These are phyloP conservation scores for Girardinus metallicus DNA, from an alignment of 2,797 vertebrate genomes.

Conservation along the genomic window DNA sequence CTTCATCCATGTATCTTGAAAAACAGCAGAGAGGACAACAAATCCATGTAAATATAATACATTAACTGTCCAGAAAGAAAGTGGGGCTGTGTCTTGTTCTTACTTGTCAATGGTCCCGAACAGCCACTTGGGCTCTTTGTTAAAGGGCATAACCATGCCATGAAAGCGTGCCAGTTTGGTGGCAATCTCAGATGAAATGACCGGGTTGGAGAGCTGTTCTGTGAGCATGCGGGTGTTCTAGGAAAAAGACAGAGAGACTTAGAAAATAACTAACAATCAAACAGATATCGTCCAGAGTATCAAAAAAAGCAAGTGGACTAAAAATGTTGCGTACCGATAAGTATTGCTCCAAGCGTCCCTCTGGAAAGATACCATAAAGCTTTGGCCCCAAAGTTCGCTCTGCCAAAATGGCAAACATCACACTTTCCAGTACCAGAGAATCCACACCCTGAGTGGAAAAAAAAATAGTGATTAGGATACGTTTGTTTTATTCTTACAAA, in stretches of 20 bases:
- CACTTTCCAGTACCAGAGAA: conserved; percentile 92
- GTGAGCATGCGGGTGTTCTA: conserved; percentile 91
- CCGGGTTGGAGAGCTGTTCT: conserved; percentile 82
- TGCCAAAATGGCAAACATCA: conserved; percentile 97
- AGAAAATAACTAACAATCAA: not conserved
- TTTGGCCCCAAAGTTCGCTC: conserved; percentile 89
- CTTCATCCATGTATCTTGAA: conserved; percentile 91
- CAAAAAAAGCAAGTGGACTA: not conserved
- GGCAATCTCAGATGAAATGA: conserved; percentile 88
- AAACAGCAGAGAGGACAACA: not conserved
- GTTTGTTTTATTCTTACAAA: not conserved
- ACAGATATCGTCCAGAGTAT: not conserved
- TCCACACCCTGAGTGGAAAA: conserved; percentile 85
- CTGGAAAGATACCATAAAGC: conserved; percentile 92
- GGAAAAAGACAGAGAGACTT: not conserved
- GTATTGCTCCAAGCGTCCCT: conserved; percentile 93
- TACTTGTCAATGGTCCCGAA: conserved; percentile 91
- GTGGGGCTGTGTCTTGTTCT: conserved; percentile 18
- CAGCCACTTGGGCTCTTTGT: conserved; percentile 94
- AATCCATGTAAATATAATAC: not conserved
- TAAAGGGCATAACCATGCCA: conserved; percentile 94
- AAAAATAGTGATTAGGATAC: conserved; percentile 11
- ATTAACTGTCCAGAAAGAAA: not conserved
- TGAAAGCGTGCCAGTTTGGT: conserved; percentile 90
- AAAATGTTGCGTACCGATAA: conserved; percentile 81